Conservation (phyloP, 2,888 invertebrate genomes). For the Erpobdella octoculata region DNA sequence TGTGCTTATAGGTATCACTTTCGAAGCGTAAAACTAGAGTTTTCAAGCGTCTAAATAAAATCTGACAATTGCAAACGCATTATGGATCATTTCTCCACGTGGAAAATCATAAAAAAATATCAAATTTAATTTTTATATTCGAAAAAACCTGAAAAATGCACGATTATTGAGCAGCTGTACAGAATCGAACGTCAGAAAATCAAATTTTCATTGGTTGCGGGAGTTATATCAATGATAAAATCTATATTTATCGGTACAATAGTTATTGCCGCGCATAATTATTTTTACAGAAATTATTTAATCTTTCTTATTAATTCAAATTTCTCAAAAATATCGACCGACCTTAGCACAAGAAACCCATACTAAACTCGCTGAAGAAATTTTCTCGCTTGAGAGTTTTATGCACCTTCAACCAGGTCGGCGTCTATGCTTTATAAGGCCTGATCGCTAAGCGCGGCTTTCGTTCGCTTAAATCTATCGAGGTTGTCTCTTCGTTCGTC, state of each 20-base stretch:
- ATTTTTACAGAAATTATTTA: not conserved
- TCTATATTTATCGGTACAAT: not conserved
- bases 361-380: not conserved
- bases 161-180: not conserved
- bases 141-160: not conserved
- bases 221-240: not conserved
- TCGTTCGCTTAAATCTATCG: no score
- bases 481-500: not conserved
- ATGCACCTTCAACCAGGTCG: slow-evolving; percentile 29
- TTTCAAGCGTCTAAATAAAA: not conserved
- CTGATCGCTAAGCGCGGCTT: not conserved
- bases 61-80: not conserved
- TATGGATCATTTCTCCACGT: not conserved
- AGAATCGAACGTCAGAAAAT: not conserved
- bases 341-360: slow-evolving; percentile 23
- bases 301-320: not conserved
- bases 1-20: not conserved
- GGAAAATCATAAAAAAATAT: not conserved
- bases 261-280: slow-evolving; percentile 8
- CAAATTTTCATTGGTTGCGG: not conserved
- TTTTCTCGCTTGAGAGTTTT: slow-evolving; percentile 2
- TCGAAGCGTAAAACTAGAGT: not conserved
- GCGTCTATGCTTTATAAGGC: slow-evolving; percentile 15
- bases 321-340: slow-evolving; percentile 6
- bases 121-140: not conserved